These are phyloP conservation scores for Sporophila hypoxantha DNA, from an alignment of 2,113 vertebrate species.

Conservation along the genomic window DNA sequence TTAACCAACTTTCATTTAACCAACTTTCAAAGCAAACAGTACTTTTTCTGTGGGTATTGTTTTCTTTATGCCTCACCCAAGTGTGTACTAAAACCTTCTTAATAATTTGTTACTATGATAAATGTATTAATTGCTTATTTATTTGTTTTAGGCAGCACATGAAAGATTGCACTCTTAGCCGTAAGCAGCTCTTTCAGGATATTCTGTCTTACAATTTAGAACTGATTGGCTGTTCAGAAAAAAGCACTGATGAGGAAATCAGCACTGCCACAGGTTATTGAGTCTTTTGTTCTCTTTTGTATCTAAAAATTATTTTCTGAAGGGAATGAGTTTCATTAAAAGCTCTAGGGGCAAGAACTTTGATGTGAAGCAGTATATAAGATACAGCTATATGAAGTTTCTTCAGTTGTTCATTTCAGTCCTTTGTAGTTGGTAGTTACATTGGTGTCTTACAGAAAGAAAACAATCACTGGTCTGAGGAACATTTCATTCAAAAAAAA, in stretches of 20 bases:
- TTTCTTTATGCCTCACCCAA: neutral
- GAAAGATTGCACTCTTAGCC: slow-evolving; percentile 85
- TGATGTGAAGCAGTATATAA: neutral
- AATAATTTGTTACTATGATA: neutral
- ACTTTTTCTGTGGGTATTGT: neutral
- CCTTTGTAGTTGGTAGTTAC: neutral
- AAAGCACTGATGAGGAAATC: slow-evolving; percentile 81
- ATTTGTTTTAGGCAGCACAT: slow-evolving; percentile 87
- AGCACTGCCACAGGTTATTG: slow-evolving; percentile 82
- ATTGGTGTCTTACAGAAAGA: neutral
- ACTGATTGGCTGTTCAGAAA: slow-evolving; percentile 87
- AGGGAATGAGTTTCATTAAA: neutral
- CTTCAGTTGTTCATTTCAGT: neutral
- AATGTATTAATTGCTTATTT: slow-evolving; percentile 14
- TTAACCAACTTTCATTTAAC: neutral
- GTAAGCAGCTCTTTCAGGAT: slow-evolving; percentile 90
- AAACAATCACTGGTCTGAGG: neutral
- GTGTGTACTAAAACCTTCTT: neutral
- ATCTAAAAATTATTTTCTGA: neutral
- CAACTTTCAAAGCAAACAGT: neutral
- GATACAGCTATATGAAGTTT: neutral
- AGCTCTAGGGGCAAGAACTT: neutral
- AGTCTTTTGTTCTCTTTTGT: neutral
- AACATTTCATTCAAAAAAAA: neutral
- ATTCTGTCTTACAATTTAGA: slow-evolving; percentile 89